Evolutionary conservation across 2,797 vertebrate species (phyloP), one percentile per base, ranked within the genome.

Genomic region (Meriones psammophilus): DNA sequence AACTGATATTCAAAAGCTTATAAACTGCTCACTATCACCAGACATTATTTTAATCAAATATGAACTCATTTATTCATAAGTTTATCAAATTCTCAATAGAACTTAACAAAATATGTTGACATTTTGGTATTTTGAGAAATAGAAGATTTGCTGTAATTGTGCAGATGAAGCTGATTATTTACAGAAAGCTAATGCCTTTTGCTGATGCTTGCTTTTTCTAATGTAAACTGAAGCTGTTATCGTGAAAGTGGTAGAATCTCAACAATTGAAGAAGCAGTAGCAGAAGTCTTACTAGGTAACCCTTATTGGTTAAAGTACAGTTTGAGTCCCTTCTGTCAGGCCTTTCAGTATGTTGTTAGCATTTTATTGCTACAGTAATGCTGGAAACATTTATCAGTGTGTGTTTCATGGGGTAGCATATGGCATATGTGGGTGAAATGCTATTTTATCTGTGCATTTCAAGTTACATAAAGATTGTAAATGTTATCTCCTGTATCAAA

Each of bases 401-500:
- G 18, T 97, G 15, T 96, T 96, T 90, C 7, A 81, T 97, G 79
- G 1, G 97, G 0, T 96, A 66, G 93, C 58, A 74, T 97, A n/a
- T 97, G 92, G 93, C 58, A 71, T 97, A 33, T 97, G 92, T 96
- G 94, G 50, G 84, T 77, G 96, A 97, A 97, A 95, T 97, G 96
- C 95, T 95, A 28, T 91, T 89, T 94, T 95, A 94, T 97, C 42
- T 88, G 50, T 96, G 91, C 95, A 98, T 83, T 97, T 95, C 96
- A 96, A 98, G 92, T 96, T 92, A 92, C 92, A 64, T 97, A 98
- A 96, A n/a, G 98, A 97, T 98, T 97, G 89, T 97, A 90, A 97
- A 58, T 98, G 94, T 98, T 98, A 92, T 98, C 85, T 98, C 96
- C 87, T 98, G 97, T 98, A 98, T 98, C 97, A 98, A 98, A 98